phyloP scores from a whole-genome alignment of 2,888 invertebrate genomes.

The Drosophila merina region DNA sequence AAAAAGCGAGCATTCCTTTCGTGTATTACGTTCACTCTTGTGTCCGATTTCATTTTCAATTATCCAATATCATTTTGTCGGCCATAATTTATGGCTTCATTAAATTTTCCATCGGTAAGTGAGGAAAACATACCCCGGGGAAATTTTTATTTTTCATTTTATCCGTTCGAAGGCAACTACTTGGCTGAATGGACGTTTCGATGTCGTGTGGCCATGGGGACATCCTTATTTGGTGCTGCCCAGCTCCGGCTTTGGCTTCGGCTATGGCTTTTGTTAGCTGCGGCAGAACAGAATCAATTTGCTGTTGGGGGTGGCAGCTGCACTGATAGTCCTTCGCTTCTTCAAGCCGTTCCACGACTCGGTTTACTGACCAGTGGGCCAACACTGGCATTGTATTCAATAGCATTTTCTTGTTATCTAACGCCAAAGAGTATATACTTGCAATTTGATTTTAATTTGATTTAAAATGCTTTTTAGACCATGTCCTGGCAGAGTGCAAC shows the following conservation, averaged over 20 bases:
- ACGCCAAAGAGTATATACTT: constrained; percentile 28
- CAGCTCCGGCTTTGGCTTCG: background rate
- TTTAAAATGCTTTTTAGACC: constrained; percentile 76
- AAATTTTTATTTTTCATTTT: constrained; percentile 14
- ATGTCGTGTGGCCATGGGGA: constrained; percentile 18
- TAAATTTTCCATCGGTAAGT: constrained; percentile 34
- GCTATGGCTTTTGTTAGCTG: constrained; percentile 44
- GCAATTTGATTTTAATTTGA: constrained; percentile 76
- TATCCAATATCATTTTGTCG: constrained; percentile 36
- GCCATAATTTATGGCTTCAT: constrained; percentile 51
- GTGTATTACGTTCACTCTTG: background rate
- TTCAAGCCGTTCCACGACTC: background rate
- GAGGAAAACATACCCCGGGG: constrained; percentile 21
- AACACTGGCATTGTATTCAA: constrained; percentile 53
- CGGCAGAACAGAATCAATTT: constrained; percentile 72
- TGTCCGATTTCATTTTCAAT: constrained; percentile 28
- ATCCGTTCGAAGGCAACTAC: constrained; percentile 29
- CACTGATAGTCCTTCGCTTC: constrained; percentile 21
- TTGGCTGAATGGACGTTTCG: constrained; percentile 39
- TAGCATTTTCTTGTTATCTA: constrained; percentile 65
- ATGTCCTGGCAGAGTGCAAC: constrained; percentile 25
- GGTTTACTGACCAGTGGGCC: background rate
- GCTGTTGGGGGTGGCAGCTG: constrained; percentile 47
- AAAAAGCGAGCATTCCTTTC: background rate
- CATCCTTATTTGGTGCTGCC: background rate